Conservation (phyloP, 2,113 vertebrate genomes). For the Hemiprocne comata region DNA sequence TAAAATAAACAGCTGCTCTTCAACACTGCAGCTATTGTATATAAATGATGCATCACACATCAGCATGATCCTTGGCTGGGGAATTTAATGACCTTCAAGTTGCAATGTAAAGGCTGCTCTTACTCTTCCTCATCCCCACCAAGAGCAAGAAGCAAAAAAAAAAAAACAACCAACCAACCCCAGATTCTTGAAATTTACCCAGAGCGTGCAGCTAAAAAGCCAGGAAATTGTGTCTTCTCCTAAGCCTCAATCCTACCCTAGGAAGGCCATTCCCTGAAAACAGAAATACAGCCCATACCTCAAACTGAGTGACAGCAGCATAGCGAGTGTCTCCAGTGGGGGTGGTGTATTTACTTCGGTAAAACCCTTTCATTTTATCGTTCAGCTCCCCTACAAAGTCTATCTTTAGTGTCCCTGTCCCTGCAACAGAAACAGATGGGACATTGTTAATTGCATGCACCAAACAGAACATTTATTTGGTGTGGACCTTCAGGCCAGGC, state of each 20-base stretch:
- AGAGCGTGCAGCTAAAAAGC: neutral
- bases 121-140: neutral
- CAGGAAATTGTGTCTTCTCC: neutral
- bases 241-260: neutral
- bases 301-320: conserved; percentile 98
- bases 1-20: neutral
- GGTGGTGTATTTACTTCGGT: conserved; percentile 93
- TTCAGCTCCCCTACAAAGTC: conserved; percentile 98
- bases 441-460: neutral
- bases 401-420: conserved; percentile 91
- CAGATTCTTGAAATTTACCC: neutral
- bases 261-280: neutral
- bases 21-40: neutral
- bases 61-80: neutral
- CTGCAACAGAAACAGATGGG: conserved; percentile 71
- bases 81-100: neutral
- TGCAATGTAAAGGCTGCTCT: neutral
- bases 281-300: conserved; percentile 76
- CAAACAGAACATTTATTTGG: neutral
- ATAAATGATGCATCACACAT: fast-evolving
- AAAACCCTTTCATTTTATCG: conserved; percentile 99
- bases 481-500: neutral
- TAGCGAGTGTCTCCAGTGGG: conserved; percentile 88
- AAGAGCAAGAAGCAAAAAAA: neutral
- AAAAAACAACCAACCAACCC: too few species aligned